phyloP scores from a whole-genome alignment of 2,888 invertebrate species.

The Allygus modestus region DNA sequence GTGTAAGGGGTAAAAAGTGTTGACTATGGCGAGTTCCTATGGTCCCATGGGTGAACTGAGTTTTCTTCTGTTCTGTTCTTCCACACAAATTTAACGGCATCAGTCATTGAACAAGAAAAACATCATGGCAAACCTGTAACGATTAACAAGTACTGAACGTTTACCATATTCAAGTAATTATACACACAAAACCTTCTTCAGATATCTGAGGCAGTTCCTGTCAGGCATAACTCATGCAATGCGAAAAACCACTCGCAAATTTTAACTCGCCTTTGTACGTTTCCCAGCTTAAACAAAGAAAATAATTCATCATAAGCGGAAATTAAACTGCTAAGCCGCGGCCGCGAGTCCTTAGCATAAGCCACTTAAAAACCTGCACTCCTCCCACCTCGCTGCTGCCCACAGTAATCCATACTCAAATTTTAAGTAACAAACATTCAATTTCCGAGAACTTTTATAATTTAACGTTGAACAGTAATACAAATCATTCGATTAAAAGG shows the following conservation, averaged over 20 bases:
- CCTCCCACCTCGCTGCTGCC: background rate
- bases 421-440: constrained; percentile 15
- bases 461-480: too few relatives aligned
- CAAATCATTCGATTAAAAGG: too few relatives aligned
- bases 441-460: background rate
- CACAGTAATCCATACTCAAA: constrained; percentile 13
- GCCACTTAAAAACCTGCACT: constrained; percentile 35
- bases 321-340: constrained; percentile 24
- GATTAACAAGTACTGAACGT: too few relatives aligned
- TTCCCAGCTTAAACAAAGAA: constrained; percentile 24
- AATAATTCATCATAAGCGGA: constrained; percentile 25
- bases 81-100: too few relatives aligned
- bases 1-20: too few relatives aligned
- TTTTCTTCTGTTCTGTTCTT: too few relatives aligned
- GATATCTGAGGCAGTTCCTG: background rate
- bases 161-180: too few relatives aligned
- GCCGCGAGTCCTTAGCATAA: constrained; percentile 10
- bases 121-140: too few relatives aligned
- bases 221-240: background rate
- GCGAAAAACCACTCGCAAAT: constrained; percentile 4
- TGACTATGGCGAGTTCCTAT: too few relatives aligned
- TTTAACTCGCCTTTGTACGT: constrained; percentile 20
- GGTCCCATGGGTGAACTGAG: too few relatives aligned
- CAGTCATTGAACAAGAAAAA: too few relatives aligned
- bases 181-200: too few relatives aligned